Percentiles rank a stretch among this genome's conserved stretches.
These are phyloP conservation scores for Eristalis intricaria DNA, from an alignment of 2,888 invertebrate species.

Conservation along the genomic window DNA sequence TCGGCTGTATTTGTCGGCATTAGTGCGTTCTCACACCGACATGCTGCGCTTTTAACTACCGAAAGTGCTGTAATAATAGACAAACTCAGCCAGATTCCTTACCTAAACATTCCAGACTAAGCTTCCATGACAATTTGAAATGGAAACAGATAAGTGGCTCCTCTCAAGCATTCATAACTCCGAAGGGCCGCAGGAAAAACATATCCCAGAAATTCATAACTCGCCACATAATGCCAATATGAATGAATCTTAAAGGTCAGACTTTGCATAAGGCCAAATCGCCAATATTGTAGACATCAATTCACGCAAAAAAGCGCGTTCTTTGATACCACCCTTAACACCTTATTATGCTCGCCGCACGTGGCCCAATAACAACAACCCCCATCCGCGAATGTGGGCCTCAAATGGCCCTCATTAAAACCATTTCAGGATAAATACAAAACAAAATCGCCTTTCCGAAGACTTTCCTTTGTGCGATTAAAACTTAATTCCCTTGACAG, in stretches of 20 bases:
- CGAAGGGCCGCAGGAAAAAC: no score
- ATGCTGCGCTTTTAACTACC: no score
- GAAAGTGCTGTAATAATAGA: no score
- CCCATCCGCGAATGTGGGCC: neutral
- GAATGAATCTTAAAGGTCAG: neutral
- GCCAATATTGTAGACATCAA: neutral
- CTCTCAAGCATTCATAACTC: neutral
- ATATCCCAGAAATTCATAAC: neutral
- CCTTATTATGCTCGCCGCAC: neutral
- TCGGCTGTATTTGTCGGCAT: no score
- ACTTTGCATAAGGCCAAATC: neutral
- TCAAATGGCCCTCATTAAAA: neutral
- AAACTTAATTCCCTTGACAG: constrained; percentile 38
- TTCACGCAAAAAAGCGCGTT: neutral
- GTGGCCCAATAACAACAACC: neutral
- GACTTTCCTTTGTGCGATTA: constrained; percentile 10
- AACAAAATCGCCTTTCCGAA: constrained; percentile 9
- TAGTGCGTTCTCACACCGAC: no score
- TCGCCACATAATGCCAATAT: neutral
- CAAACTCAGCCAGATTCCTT: no score
- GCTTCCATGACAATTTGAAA: no score
- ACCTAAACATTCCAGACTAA: no score
- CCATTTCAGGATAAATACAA: neutral
- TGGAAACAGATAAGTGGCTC: no score
- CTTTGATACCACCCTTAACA: neutral